phyloP scores from a whole-genome alignment of 64 coral and sea anemone genomes.

The Actinia tenebrosa region DNA sequence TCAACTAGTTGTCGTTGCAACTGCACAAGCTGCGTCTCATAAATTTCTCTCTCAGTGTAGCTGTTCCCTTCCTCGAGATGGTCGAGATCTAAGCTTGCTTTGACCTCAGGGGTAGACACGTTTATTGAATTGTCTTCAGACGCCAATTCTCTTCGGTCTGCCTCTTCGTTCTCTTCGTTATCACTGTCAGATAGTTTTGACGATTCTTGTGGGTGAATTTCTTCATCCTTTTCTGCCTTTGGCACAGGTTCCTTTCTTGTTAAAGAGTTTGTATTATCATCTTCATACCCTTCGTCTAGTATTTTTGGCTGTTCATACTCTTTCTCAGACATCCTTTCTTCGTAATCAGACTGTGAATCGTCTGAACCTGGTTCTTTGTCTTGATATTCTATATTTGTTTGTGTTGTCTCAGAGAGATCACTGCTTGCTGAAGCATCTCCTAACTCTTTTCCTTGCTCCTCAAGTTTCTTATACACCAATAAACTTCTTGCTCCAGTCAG shows the following conservation, averaged over 20 bases:
- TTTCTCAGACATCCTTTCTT: not conserved
- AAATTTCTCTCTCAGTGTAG: conserved; percentile 44
- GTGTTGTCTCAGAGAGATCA: not conserved
- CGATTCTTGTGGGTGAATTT: not conserved
- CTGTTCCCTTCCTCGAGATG: not conserved
- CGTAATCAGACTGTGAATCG: not conserved
- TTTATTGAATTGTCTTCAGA: not conserved
- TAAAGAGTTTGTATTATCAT: not conserved
- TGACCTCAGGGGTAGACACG: not conserved
- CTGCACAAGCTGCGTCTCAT: conserved; percentile 54
- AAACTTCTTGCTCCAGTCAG: not conserved
- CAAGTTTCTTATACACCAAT: not conserved
- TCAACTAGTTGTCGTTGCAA: conserved; percentile 47
- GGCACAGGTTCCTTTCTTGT: not conserved
- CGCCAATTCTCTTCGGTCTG: not conserved
- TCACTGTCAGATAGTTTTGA: not conserved
- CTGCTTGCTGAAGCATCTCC: not conserved
- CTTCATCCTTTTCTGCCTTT: not conserved
- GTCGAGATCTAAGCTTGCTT: not conserved
- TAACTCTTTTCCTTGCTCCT: not conserved
- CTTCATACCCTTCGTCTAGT: not conserved
- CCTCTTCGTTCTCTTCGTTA: not conserved
- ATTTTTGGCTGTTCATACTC: not conserved
- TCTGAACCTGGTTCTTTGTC: not conserved
- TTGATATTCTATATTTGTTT: not conserved